These are phyloP conservation scores for Pseudorasbora parva DNA, from an alignment of 2,113 vertebrate species.

Conservation along the genomic window DNA sequence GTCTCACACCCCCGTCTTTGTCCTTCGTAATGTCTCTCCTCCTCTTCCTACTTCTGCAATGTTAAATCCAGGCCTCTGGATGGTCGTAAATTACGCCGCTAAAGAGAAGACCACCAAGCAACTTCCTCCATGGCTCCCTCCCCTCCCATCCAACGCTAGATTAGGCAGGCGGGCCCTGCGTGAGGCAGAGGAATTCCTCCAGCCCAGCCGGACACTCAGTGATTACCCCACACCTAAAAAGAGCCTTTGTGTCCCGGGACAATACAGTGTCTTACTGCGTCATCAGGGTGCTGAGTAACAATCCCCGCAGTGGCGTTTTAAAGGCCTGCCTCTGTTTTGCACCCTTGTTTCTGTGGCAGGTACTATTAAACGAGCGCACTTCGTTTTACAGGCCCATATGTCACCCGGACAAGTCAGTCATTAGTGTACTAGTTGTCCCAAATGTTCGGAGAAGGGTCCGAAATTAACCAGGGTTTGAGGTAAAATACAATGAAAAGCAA, in stretches of 20 bases:
- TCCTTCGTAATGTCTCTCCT: not conserved
- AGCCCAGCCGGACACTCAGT: slow-evolving; percentile 64
- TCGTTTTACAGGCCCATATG: slow-evolving; percentile 60
- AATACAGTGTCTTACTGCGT: slow-evolving; percentile 72
- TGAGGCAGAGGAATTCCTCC: slow-evolving; percentile 61
- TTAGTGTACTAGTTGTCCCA: slow-evolving; percentile 60
- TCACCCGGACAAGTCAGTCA: slow-evolving; percentile 57
- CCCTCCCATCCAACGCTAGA: slow-evolving; percentile 58
- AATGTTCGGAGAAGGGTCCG: slow-evolving; percentile 39
- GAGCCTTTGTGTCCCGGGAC: slow-evolving; percentile 73
- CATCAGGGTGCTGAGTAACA: slow-evolving; percentile 70
- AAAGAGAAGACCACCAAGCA: slow-evolving; percentile 69
- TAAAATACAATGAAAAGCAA: not conserved
- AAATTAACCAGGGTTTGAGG: not conserved
- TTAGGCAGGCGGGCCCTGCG: slow-evolving; percentile 65
- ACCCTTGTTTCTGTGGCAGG: slow-evolving; percentile 66
- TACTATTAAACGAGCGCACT: slow-evolving; percentile 71
- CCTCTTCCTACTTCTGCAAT: slow-evolving; percentile 28
- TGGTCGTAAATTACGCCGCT: slow-evolving; percentile 71
- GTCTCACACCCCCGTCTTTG: slow-evolving; percentile 26
- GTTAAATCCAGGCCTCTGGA: slow-evolving; percentile 48
- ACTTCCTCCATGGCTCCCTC: slow-evolving; percentile 61
- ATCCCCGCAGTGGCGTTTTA: slow-evolving; percentile 68
- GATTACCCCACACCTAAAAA: slow-evolving; percentile 72
- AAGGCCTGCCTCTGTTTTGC: slow-evolving; percentile 53